These are phyloP conservation scores for Spea bombifrons DNA, from an alignment of 2,113 vertebrate species.

Conservation along the genomic window DNA sequence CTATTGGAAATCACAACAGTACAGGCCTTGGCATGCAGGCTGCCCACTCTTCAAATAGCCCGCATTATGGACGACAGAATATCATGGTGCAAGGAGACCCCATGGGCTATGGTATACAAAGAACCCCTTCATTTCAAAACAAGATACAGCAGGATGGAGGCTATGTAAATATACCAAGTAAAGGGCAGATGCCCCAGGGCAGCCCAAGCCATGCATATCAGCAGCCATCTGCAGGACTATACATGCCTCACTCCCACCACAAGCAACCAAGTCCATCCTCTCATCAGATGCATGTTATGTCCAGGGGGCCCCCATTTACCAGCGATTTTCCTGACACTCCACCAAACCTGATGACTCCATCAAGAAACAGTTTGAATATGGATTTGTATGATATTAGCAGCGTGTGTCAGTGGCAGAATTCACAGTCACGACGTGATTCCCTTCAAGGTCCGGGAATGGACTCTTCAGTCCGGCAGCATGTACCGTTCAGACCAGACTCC, in stretches of 20 bases:
- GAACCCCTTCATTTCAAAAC: constrained; percentile 92
- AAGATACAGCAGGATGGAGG: constrained; percentile 78
- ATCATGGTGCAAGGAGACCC: constrained; percentile 76
- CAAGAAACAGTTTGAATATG: constrained; percentile 87
- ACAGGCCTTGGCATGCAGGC: constrained; percentile 76
- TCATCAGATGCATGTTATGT: constrained; percentile 83
- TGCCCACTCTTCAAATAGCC: constrained; percentile 64
- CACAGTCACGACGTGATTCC: constrained; percentile 71
- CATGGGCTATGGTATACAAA: constrained; percentile 81
- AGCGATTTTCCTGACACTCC: constrained; percentile 82
- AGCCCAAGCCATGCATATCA: constrained; percentile 70
- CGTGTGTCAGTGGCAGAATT: constrained; percentile 72
- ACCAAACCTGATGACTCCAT: constrained; percentile 76
- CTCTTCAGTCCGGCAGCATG: constrained; percentile 69
- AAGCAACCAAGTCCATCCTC: constrained; percentile 83
- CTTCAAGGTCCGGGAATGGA: constrained; percentile 73
- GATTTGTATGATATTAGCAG: constrained; percentile 79
- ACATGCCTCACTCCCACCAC: constrained; percentile 79
- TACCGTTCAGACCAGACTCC: constrained; percentile 80
- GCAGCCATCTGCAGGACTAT: constrained; percentile 67
- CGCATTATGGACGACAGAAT: constrained; percentile 79
- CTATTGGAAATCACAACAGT: constrained; percentile 66
- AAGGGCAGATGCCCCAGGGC: constrained; percentile 74
- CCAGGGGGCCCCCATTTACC: constrained; percentile 74
- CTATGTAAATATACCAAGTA: constrained; percentile 78